phyloP scores from a whole-genome alignment of 2,113 vertebrate species.

The Hippocampus comes region DNA sequence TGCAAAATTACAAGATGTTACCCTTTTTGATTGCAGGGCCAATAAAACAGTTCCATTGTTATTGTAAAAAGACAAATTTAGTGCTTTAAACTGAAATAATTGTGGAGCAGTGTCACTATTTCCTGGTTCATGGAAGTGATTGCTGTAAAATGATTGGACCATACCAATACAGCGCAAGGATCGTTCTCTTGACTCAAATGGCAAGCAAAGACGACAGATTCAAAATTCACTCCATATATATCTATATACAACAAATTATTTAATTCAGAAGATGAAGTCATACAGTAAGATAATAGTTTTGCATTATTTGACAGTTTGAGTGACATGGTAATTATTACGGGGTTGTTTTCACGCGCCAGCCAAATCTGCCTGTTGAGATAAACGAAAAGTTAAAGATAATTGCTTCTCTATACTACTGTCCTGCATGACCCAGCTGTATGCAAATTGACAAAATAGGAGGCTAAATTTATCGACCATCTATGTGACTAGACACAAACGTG shows the following conservation, averaged over 20 bases:
- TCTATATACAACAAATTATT: neutral
- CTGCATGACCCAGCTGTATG: conserved; percentile 30
- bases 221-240: neutral
- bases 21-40: too few species aligned
- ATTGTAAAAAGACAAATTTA: too few species aligned
- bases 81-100: too few species aligned
- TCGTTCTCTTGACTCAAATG: neutral
- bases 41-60: too few species aligned
- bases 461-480: conserved; percentile 7
- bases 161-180: neutral
- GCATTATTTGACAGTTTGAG: neutral
- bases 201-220: neutral
- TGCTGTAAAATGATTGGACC: neutral
- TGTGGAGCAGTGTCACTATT: neutral
- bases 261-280: neutral
- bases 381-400: neutral
- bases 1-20: too few species aligned
- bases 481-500: conserved; percentile 35
- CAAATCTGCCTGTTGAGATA: neutral
- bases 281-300: neutral
- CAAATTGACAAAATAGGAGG: conserved; percentile 23
- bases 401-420: conserved; percentile 5
- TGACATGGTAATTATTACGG: neutral
- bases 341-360: neutral
- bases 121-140: neutral